phyloP scores from a whole-genome alignment of 2,888 invertebrate genomes.

The Rugalucina vietnamica region DNA sequence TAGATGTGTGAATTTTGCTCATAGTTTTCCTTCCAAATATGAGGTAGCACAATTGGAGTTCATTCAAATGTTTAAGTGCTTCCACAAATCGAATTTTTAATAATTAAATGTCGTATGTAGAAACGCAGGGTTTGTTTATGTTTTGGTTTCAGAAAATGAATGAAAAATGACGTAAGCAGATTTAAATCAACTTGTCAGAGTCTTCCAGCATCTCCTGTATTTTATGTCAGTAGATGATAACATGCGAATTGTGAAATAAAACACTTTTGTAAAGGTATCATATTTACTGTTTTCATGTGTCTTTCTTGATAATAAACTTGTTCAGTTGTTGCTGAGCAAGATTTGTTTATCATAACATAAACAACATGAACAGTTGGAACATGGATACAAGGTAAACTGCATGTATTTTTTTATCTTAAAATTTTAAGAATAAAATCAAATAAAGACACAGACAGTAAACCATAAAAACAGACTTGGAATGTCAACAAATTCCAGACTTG shows the following conservation, averaged over 20 bases:
- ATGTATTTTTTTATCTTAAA: too few species aligned
- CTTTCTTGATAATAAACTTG: too few species aligned
- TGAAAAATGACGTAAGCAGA: constrained; percentile 52
- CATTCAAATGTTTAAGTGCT: constrained; percentile 11
- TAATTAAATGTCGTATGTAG: constrained; percentile 43
- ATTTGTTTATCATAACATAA: neutral
- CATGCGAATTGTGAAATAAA: too few species aligned
- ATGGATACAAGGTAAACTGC: neutral
- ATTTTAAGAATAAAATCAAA: too few species aligned
- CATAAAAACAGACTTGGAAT: too few species aligned
- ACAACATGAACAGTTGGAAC: neutral
- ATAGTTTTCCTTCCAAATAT: too few species aligned
- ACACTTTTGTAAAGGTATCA: too few species aligned
- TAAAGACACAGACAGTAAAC: too few species aligned
- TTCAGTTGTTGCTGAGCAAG: neutral
- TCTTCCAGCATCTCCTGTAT: neutral
- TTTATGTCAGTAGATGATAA: neutral
- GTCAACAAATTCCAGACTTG: too few species aligned
- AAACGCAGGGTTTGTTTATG: constrained; percentile 50
- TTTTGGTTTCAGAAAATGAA: constrained; percentile 54
- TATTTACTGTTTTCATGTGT: too few species aligned
- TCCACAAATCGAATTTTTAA: neutral
- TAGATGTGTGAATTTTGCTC: too few species aligned
- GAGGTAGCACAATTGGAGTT: neutral
- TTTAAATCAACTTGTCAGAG: neutral